phyloP scores from a whole-genome alignment of 2,113 vertebrate genomes.

The Notechis scutatus region DNA sequence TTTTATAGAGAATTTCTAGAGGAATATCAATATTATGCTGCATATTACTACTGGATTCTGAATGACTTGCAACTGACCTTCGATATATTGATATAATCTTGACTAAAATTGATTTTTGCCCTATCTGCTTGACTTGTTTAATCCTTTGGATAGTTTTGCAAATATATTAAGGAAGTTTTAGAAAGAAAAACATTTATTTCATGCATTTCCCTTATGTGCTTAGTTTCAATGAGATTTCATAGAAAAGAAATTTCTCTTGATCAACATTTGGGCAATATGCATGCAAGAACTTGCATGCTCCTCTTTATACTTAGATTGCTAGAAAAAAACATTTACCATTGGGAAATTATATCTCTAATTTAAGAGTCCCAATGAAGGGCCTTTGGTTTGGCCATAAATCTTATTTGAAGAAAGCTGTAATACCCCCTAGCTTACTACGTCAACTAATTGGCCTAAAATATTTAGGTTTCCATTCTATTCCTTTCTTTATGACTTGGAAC shows the following conservation, averaged over 20 bases:
- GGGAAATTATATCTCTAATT: neutral
- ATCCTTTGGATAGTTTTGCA: neutral
- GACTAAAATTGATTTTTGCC: neutral
- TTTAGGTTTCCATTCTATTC: neutral
- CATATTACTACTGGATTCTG: neutral
- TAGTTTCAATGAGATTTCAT: neutral
- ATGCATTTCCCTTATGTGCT: neutral
- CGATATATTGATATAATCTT: neutral
- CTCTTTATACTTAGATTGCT: neutral
- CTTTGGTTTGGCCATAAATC: neutral
- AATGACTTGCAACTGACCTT: neutral
- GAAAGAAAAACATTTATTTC: neutral
- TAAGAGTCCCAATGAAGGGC: too few species aligned
- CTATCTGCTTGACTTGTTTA: neutral
- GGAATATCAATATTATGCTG: neutral
- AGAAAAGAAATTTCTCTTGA: neutral
- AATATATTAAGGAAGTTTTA: neutral
- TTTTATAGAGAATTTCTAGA: neutral
- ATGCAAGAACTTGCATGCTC: neutral
- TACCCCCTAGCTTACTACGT: neutral
- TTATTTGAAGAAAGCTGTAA: neutral
- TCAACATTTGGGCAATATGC: neutral
- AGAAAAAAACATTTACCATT: neutral
- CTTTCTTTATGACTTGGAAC: neutral
- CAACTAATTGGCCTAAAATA: neutral